These are phyloP conservation scores for Ursus arctos DNA, from an alignment of 2,113 vertebrate genomes.

Conservation along the genomic window DNA sequence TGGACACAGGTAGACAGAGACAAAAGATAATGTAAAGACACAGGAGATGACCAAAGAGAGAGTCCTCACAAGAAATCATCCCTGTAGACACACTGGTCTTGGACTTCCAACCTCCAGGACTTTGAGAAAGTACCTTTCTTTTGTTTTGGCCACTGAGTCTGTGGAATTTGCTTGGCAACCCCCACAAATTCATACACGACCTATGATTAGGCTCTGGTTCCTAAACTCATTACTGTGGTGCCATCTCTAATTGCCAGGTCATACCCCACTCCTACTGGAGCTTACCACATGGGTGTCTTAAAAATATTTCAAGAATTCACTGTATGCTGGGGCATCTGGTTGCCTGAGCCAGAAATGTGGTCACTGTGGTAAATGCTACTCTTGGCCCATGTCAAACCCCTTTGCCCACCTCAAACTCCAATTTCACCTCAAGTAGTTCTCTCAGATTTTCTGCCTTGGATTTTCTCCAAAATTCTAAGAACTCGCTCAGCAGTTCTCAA, in stretches of 20 bases:
- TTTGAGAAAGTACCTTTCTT: background rate
- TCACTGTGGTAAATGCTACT: background rate
- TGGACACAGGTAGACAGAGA: background rate
- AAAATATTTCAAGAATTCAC: slow-evolving; percentile 37
- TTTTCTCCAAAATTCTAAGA: slow-evolving; percentile 27
- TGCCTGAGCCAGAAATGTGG: background rate
- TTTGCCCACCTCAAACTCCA: background rate
- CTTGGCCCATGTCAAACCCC: background rate
- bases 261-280: background rate
- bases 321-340: background rate
- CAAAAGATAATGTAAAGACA: background rate
- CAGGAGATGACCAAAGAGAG: background rate
- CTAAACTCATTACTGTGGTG: background rate
- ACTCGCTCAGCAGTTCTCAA: background rate
- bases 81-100: background rate
- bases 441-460: background rate
- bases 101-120: background rate
- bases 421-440: background rate
- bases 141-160: background rate
- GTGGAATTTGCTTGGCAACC: background rate
- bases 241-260: background rate
- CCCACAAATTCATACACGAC: background rate
- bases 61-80: background rate
- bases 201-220: background rate
- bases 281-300: background rate